Conservation (phyloP, 1,140 invertebrate species). For the Macrostomum lignano region DNA sequence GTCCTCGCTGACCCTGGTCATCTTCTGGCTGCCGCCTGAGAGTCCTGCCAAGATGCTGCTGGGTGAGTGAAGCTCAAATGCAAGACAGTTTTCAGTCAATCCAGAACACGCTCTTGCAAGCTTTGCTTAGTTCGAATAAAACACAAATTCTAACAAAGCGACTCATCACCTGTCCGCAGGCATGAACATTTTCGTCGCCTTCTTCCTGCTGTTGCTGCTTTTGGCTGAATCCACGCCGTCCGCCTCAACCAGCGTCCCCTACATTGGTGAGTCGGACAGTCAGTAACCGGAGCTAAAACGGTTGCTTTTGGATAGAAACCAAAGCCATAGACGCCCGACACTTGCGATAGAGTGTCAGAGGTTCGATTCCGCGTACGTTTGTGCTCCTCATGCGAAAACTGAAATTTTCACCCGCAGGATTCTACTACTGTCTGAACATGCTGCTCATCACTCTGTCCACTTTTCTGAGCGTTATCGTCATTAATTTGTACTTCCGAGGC, state of each 20-base stretch:
- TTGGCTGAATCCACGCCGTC: slow-evolving; percentile 14
- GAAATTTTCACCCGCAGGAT: slow-evolving; percentile 9
- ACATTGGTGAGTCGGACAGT: slow-evolving; percentile 2
- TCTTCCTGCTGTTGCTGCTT: slow-evolving; percentile 17
- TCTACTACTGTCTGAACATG: slow-evolving; percentile 13
- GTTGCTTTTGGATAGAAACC: too few relatives aligned
- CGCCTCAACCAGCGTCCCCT: slow-evolving; percentile 2
- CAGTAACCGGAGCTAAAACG: background rate
- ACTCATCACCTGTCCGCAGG: slow-evolving; percentile 14
- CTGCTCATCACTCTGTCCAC: slow-evolving; percentile 12
- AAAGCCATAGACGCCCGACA: too few relatives aligned
- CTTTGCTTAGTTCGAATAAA: too few relatives aligned
- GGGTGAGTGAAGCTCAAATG: slow-evolving; percentile 8
- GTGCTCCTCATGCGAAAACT: too few relatives aligned
- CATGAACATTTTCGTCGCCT: slow-evolving; percentile 27
- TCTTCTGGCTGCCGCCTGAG: slow-evolving; percentile 11
- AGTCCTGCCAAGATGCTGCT: slow-evolving; percentile 10
- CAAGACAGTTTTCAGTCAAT: too few relatives aligned
- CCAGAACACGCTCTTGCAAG: too few relatives aligned
- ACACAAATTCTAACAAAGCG: too few relatives aligned
- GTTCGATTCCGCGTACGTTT: too few relatives aligned
- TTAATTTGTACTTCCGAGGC: slow-evolving; percentile 11
- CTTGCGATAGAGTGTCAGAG: too few relatives aligned
- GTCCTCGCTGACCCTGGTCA: slow-evolving; percentile 10
- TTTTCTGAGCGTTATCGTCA: slow-evolving; percentile 11